phyloP scores from a whole-genome alignment of 2,113 vertebrate genomes.

The Syngnathus floridae region DNA sequence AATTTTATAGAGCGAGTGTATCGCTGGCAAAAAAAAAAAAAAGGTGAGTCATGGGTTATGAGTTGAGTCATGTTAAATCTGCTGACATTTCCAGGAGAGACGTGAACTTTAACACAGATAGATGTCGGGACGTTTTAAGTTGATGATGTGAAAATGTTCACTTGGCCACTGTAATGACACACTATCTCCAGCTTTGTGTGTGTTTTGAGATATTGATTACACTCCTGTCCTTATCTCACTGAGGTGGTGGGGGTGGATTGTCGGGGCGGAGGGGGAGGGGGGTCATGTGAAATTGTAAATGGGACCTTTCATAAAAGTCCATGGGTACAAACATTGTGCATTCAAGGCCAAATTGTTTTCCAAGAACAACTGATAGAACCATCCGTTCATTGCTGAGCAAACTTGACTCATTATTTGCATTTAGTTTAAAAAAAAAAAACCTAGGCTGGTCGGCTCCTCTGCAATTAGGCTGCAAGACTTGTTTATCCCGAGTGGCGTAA shows the following conservation, averaged over 20 bases:
- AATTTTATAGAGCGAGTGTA: neutral
- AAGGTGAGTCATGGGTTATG: neutral
- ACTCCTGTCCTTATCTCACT: slow-evolving; percentile 65
- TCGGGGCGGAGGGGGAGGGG: slow-evolving; percentile 7
- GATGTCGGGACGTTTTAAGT: neutral
- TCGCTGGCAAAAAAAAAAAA: neutral
- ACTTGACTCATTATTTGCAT: slow-evolving; percentile 73
- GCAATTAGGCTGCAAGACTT: slow-evolving; percentile 37
- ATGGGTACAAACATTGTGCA: slow-evolving; percentile 69
- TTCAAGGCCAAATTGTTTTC: slow-evolving; percentile 79
- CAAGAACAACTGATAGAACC: slow-evolving; percentile 70
- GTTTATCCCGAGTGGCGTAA: slow-evolving; percentile 41
- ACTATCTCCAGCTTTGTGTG: slow-evolving; percentile 18
- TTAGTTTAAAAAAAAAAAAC: slow-evolving; percentile 32
- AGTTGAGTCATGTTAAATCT: neutral
- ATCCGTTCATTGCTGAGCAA: slow-evolving; percentile 71
- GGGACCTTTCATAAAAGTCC: slow-evolving; percentile 74
- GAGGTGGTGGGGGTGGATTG: slow-evolving; percentile 18
- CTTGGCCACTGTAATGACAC: slow-evolving; percentile 25
- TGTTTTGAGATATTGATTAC: slow-evolving; percentile 67
- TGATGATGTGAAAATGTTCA: slow-evolving; percentile 8
- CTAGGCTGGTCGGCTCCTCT: slow-evolving; percentile 37
- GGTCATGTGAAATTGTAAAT: slow-evolving; percentile 72
- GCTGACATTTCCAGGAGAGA: neutral
- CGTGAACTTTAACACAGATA: slow-evolving; percentile 3